These are phyloP conservation scores for Lutraria lutraria DNA, from an alignment of 2,888 invertebrate species.

Conservation along the genomic window DNA sequence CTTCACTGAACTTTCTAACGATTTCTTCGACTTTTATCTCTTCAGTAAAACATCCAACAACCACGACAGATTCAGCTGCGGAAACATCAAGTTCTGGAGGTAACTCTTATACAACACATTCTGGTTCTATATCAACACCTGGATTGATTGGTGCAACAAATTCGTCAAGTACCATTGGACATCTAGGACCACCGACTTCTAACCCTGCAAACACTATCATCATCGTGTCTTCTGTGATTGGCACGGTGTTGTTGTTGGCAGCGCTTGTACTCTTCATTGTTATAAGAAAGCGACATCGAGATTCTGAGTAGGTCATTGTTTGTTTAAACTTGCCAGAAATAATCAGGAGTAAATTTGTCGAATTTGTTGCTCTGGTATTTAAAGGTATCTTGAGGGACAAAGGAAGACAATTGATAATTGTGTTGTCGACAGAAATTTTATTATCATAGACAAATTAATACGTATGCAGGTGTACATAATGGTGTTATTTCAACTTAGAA, in stretches of 20 bases:
- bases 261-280: background rate
- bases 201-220: slow-evolving; percentile 4
- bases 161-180: background rate
- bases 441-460: no score
- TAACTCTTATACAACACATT: background rate
- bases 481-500: no score
- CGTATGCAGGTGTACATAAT: no score
- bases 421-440: no score
- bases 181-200: background rate
- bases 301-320: background rate
- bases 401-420: no score
- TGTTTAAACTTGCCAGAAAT: no score
- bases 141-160: background rate
- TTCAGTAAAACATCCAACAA: background rate
- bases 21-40: no score
- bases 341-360: no score
- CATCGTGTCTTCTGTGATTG: background rate
- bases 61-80: background rate
- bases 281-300: background rate
- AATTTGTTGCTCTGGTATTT: no score
- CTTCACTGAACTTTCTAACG: no score
- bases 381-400: no score
- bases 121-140: background rate
- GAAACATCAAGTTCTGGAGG: background rate
- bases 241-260: background rate